Base-by-base conservation (phyloP, 2,113 vertebrate genomes). In the Corydoras sp. region DNA sequence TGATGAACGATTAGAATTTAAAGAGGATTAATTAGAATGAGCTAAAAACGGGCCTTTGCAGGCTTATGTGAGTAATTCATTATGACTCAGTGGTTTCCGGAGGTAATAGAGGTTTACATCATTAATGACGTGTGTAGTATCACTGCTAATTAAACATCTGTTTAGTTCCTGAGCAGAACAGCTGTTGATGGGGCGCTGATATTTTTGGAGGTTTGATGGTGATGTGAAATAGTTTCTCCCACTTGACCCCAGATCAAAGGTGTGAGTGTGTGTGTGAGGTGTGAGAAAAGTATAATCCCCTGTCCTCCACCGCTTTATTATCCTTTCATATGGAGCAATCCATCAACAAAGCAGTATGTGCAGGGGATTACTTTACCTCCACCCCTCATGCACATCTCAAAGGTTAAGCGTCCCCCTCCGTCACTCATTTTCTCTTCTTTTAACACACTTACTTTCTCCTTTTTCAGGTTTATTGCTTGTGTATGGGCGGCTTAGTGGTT, bases 201-300 rank as follows among this genome's bases (percentile, higher is more conserved):
- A 53, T 53, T 53, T 53, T 53, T 53, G 43, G 68, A 73, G 70
- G 64, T 70, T 68, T 77, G 71, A 77, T 71, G 71, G 73, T 65
- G 53, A 68, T 32, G 67, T 75, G 50, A 77, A 75, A 73, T 72
- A 60, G 68, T 68, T 71, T 66, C 68, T 74, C 76, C 70, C 68
- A 80, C 76, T 81, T 81, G 78, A 81, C 77, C 80, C 54, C 68
- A 62, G 76, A 73, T 78, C 74, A 73, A 53, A 59, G 68, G 64
- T 76, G 72, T 65, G 51, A 51, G 64, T 58, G 77, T 75, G 75
- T 68, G 68, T 72, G 63, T 61, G 80, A 75, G 69, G 75, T 72
- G 75, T 68, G 68, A 69, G 68, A 66, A 68, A 54, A 62, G 76
- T 71, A 64, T 74, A 76, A 80, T 78, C 78, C 76, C 62, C 35